Base-by-base conservation (phyloP, 2,888 invertebrate genomes). In the Drosophila picticornis region DNA sequence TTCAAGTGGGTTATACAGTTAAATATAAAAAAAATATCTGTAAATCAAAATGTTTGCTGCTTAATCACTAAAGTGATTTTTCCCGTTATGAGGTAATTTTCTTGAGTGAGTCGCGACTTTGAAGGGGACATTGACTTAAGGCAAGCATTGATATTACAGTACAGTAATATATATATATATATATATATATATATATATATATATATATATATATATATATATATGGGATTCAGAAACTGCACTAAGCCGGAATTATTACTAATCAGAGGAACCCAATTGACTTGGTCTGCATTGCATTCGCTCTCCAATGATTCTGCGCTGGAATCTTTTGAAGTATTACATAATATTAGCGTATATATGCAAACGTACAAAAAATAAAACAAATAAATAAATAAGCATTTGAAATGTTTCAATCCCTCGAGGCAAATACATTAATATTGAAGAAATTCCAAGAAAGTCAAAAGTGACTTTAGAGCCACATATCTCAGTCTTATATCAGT, bases 21-120 rank as follows among this genome's bases (percentile, higher is more conserved):
- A 10, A 46, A 60, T 61, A 53, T 59, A n/a, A 0, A 32, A 32
- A 36, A 32, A 31, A 25, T 56, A 32, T 16, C 4, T 22, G 19
- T 16, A 50, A 38, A 60, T 52, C 13, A 43, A 13, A 59, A 63
- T 46, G 38, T 34, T 38, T 31, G 22, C 36, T 51, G 59, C 66
- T 62, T 72, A 72, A 75, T 65, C 61, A 53, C 29, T 22, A 71
- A 66, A 48, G 52, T 50, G 29, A 52, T 46, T 71, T 38, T 66
- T 58, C 62, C n/a, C 40, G 55, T 62, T 62, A 50, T 62, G 27
- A 34, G 16, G 46, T 59, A 27, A 32, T 65, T 64, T 73, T 69
- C 29, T 19, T 27, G 25, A 56, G 40, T 38, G n/a, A 63, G 19
- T 52, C 19, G 13, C 55, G 36, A 40, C 31, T 52, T 52, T 27